Evolutionary conservation across 2,797 vertebrate species (phyloP), one percentile per base, ranked within the genome.

Genomic region (Chrysocyon brachyurus): DNA sequence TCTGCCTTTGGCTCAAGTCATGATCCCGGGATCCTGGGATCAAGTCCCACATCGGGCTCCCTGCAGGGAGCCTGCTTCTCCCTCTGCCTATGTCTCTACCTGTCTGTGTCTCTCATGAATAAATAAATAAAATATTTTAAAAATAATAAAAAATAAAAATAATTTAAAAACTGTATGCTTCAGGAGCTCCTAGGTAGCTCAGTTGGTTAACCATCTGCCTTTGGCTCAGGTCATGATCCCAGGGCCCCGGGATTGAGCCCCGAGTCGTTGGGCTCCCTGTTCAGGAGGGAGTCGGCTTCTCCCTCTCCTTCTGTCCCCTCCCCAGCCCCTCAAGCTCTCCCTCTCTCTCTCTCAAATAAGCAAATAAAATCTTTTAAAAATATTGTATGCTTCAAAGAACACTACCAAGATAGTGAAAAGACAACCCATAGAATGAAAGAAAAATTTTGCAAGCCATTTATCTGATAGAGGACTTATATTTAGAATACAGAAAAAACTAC

Each of bases 371-470:
- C 63, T 64, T 64, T 81, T 33, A 81, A 90, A 56, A 57, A n/a
- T 64, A 93, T 78, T 46, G 19, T 83, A 28, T 73, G 52, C 14
- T 96, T 96, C 90, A 94, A 96, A 97, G 40, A 17, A 85, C 12
- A 82, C 26, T 26, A 94, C 40, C 72, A 90, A 82, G 33, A 87
- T 97, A 90, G 31, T n/a, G 24, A 94, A 87, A 94, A 90, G 26
- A 73, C 40, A 96, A 61, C 31, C 2, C 56, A 88, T 7, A 78
- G 15, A 94, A 75, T 33, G 46, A 87, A 46, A 46, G 83, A 91
- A 54, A 86, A 90, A 78, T 59, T 87, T 85, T 86, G 26, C 17
- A 95, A 90, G 46, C 87, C 10, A 17, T 17, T 92, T 95, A 79
- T 73, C 81, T 83, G 10, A 95, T 57, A 52, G 54, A 17, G 22